A percentile compares a stretch with the other conserved stretches of the same genome.
These are phyloP conservation scores for Mesorhabditis spiculigera DNA, from an alignment of 2,888 invertebrate genomes.

Conservation along the genomic window DNA sequence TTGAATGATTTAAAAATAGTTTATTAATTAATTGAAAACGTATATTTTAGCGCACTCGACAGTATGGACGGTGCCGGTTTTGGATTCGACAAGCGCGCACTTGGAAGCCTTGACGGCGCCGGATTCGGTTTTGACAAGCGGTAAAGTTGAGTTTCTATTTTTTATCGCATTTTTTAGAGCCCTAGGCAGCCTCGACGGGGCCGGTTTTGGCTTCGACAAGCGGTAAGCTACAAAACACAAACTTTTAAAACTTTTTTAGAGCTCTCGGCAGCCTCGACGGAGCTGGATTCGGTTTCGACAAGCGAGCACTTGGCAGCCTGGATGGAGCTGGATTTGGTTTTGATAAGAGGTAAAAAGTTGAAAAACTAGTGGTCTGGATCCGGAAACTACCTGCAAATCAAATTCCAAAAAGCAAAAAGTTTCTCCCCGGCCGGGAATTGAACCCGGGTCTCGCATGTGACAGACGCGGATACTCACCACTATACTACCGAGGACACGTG, in stretches of 20 bases:
- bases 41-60: neutral
- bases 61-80: neutral
- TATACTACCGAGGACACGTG: conserved; percentile 24
- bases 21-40: too few relatives aligned
- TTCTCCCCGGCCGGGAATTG: conserved; percentile 55
- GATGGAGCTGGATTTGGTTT: neutral
- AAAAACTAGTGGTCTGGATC: too few relatives aligned
- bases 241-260: neutral
- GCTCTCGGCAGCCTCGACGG: conserved; percentile 26
- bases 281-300: conserved; percentile 28
- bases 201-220: conserved; percentile 26
- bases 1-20: too few relatives aligned
- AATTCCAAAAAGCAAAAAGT: neutral
- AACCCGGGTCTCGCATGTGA: conserved; percentile 56
- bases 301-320: conserved; percentile 11
- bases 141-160: too few relatives aligned
- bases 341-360: neutral
- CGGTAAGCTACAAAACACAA: conserved; percentile 5
- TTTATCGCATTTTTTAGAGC: neutral
- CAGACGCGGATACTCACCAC: conserved; percentile 56
- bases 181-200: neutral
- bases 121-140: conserved; percentile 32
- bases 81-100: conserved; percentile 11
- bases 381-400: too few relatives aligned
- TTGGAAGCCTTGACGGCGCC: conserved; percentile 22